Percentiles rank a stretch among this genome's conserved stretches.
Conservation (phyloP, 2,113 vertebrate genomes). For the Neomonachus schauinslandi region DNA sequence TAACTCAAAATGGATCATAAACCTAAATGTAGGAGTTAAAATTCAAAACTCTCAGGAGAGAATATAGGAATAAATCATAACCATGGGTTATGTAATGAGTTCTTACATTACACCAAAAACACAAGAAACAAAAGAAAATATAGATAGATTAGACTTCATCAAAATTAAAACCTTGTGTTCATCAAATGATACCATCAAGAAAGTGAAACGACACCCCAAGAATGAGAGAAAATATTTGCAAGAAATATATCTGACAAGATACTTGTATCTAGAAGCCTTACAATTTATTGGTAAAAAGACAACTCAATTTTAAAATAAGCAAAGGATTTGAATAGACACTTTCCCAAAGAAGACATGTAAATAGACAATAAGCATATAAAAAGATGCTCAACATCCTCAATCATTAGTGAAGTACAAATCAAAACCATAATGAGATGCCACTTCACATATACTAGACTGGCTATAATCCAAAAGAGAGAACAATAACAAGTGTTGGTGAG, state of each 20-base stretch:
- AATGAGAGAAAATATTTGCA: background rate
- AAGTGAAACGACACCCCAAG: background rate
- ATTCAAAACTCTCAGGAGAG: background rate
- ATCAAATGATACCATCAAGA: background rate
- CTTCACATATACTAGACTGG: background rate
- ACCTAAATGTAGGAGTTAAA: background rate
- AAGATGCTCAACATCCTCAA: background rate
- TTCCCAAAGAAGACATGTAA: background rate
- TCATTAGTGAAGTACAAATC: background rate
- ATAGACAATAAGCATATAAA: background rate
- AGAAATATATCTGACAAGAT: background rate
- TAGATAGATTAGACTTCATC: background rate
- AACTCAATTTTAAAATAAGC: background rate
- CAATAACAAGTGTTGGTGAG: background rate
- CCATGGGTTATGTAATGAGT: background rate
- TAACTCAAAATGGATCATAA: slow-evolving; percentile 27
- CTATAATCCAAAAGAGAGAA: background rate
- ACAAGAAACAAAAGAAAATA: background rate
- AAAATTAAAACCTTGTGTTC: background rate
- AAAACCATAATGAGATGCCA: background rate
- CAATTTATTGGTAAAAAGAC: background rate
- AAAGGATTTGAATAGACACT: background rate
- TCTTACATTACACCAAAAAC: background rate
- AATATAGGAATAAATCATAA: background rate
- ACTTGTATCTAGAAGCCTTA: background rate